These are phyloP conservation scores for Volucella inflata DNA, from an alignment of 2,888 invertebrate species.

Conservation along the genomic window DNA sequence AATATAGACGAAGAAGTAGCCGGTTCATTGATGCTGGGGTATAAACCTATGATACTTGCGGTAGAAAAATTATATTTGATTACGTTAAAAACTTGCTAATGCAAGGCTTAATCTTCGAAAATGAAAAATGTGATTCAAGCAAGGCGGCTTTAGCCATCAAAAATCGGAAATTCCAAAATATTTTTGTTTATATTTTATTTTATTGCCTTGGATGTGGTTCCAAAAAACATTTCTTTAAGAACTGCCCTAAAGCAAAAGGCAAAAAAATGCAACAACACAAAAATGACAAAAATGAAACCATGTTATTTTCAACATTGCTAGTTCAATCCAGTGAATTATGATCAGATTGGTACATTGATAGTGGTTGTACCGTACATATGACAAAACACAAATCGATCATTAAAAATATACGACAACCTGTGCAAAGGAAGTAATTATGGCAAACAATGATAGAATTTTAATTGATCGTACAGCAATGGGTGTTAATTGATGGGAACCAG, in stretches of 20 bases:
- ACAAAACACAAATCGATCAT: slow-evolving; percentile 45
- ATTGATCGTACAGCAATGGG: no score
- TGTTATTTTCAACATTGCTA: slow-evolving; percentile 36
- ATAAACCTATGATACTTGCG: no score
- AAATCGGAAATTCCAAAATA: no score
- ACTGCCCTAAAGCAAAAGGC: slow-evolving; percentile 11
- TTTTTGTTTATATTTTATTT: no score
- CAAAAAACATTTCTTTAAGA: slow-evolving; percentile 35
- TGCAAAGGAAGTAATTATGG: slow-evolving; percentile 43
- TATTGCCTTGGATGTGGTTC: slow-evolving; percentile 65
- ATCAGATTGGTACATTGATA: slow-evolving; percentile 47
- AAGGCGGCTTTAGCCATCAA: no score
- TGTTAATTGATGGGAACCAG: slow-evolving; percentile 24
- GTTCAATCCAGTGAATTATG: slow-evolving; percentile 42
- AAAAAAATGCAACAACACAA: slow-evolving; percentile 30
- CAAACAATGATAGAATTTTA: slow-evolving; percentile 35
- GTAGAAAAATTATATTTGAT: no score
- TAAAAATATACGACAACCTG: slow-evolving; percentile 13
- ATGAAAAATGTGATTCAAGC: no score
- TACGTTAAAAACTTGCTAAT: no score
- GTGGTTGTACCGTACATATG: slow-evolving; percentile 34
- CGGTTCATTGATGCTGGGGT: no score
- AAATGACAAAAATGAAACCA: slow-evolving; percentile 31
- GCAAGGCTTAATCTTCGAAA: no score
- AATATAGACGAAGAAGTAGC: no score